These are phyloP conservation scores for Gambusia affinis DNA, from an alignment of 2,113 vertebrate genomes.

Conservation along the genomic window DNA sequence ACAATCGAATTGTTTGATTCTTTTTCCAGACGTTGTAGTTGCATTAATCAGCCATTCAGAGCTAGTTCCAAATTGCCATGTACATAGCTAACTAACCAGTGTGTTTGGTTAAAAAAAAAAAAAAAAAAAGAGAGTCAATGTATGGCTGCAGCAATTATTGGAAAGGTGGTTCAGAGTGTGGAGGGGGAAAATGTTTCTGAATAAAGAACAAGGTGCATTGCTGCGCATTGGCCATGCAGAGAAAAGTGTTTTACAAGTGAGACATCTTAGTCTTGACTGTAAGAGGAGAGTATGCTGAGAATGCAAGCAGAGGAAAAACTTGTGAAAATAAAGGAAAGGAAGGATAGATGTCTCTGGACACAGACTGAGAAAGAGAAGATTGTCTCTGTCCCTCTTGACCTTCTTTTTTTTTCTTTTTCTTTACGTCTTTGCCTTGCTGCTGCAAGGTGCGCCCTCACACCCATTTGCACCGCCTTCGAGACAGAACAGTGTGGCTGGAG, in stretches of 20 bases:
- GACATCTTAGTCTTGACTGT: not conserved
- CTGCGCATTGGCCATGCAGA: not conserved
- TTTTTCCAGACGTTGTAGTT: not conserved
- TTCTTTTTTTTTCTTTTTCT: not conserved
- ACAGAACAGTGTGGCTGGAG: constrained; percentile 32
- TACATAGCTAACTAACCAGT: not conserved
- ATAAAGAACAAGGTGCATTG: not conserved
- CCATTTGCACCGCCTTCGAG: constrained; percentile 7
- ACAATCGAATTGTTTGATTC: not conserved
- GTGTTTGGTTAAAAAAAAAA: not conserved
- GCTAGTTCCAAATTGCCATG: not conserved
- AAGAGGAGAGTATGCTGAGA: constrained; percentile 1
- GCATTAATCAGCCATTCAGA: not conserved
- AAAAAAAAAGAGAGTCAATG: not conserved
- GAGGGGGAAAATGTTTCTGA: not conserved
- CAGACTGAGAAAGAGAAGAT: constrained; percentile 2
- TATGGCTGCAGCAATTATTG: constrained; percentile 7
- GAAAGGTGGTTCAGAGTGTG: not conserved
- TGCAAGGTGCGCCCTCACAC: not conserved
- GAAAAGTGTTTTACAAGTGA: not conserved
- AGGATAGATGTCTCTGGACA: constrained; percentile 9
- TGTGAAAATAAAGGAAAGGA: not conserved
- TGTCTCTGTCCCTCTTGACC: not conserved
- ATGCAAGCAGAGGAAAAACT: not conserved
- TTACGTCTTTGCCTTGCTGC: not conserved